These are phyloP conservation scores for Achlya flavicornis DNA, from an alignment of 2,888 invertebrate species.

Conservation along the genomic window DNA sequence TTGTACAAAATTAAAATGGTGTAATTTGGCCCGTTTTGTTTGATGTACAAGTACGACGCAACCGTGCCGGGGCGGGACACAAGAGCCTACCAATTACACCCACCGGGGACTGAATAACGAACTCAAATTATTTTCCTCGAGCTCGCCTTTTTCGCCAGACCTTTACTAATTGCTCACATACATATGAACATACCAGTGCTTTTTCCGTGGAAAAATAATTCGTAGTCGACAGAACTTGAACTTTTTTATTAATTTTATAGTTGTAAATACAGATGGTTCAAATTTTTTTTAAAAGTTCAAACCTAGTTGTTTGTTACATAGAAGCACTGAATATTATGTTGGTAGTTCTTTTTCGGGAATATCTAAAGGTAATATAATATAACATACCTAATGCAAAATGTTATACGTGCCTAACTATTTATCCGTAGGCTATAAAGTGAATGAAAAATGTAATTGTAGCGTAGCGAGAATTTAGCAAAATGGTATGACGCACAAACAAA, in stretches of 20 bases:
- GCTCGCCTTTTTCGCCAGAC: conserved; percentile 55
- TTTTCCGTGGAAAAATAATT: not conserved
- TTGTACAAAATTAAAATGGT: conserved; percentile 59
- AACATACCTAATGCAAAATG: not conserved
- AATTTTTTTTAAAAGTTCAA: too few species aligned
- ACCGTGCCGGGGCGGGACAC: conserved; percentile 32
- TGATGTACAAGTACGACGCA: conserved; percentile 51
- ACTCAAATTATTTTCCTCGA: conserved; percentile 61
- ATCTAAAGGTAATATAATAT: not conserved
- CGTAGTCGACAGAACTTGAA: not conserved
- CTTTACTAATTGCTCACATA: conserved; percentile 58
- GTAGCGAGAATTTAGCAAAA: conserved; percentile 30
- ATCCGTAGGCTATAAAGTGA: not conserved
- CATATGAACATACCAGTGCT: conserved; percentile 18
- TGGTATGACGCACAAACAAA: conserved; percentile 34
- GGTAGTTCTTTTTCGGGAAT: too few species aligned
- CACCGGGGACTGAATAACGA: conserved; percentile 58
- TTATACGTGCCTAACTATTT: not conserved
- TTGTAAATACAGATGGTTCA: too few species aligned
- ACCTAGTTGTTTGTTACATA: too few species aligned
- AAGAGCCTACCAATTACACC: conserved; percentile 59
- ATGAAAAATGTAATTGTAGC: conserved; percentile 11
- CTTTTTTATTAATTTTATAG: too few species aligned
- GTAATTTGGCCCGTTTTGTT: conserved; percentile 55
- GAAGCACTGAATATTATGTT: too few species aligned